Conservation (phyloP, 2,113 vertebrate genomes). For the Himantopus leucocephalus region DNA sequence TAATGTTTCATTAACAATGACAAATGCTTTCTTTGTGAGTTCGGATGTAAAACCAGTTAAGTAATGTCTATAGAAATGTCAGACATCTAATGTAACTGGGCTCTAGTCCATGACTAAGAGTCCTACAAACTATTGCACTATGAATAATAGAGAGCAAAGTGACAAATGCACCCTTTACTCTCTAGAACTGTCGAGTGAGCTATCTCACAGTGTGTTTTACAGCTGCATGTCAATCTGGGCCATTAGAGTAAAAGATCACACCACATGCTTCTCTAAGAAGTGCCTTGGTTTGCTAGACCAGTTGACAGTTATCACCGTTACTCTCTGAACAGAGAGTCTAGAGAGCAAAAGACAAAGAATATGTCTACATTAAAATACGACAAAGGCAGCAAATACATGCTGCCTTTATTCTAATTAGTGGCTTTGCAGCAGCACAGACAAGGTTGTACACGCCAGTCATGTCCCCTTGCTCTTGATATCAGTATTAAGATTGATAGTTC, state of each 20-base stretch:
- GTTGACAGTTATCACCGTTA: neutral
- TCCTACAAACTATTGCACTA: neutral
- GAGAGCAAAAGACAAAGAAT: neutral
- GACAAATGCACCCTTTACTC: neutral
- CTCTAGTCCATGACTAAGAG: neutral
- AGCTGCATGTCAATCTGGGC: neutral
- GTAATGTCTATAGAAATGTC: neutral
- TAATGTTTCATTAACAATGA: neutral
- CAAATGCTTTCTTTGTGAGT: neutral
- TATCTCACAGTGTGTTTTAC: neutral
- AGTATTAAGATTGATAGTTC: neutral
- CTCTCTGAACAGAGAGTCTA: neutral
- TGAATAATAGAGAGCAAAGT: neutral
- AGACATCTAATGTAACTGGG: neutral
- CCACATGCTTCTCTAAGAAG: neutral
- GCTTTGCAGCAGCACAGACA: neutral
- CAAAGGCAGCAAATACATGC: neutral
- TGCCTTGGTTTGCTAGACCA: neutral
- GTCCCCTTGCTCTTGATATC: neutral
- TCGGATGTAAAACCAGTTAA: neutral
- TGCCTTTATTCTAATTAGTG: neutral
- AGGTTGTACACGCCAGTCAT: accelerated
- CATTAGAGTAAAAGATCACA: constrained; percentile 3
- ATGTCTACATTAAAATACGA: neutral
- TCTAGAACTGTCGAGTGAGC: neutral